phyloP scores from a whole-genome alignment of 2,797 vertebrate species.

The Sylvilagus floridanus region DNA sequence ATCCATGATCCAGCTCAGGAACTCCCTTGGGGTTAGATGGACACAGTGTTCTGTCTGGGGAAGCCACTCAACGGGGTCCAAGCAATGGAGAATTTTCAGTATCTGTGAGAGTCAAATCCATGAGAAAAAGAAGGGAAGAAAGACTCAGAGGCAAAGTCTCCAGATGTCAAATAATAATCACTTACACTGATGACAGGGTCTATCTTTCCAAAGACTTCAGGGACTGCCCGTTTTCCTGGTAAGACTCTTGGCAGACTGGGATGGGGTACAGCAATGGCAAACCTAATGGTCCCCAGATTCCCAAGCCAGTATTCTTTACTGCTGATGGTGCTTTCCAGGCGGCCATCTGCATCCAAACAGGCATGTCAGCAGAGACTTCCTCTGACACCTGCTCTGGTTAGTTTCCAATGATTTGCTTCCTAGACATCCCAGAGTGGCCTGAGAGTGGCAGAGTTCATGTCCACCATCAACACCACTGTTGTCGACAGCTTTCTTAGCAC shows the following conservation, averaged over 20 bases:
- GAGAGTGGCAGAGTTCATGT: background rate
- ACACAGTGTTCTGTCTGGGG: conserved; percentile 86
- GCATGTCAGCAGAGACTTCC: background rate
- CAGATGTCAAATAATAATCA: conserved; percentile 15
- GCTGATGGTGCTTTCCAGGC: background rate
- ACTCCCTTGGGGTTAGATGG: conserved; percentile 87
- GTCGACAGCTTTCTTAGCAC: background rate
- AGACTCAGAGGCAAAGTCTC: conserved; percentile 1
- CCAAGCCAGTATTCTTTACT: background rate
- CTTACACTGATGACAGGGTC: background rate
- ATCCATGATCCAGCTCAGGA: conserved; percentile 91
- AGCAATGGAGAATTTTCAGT: conserved; percentile 89
- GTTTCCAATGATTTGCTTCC: background rate
- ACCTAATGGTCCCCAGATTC: background rate
- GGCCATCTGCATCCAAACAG: background rate
- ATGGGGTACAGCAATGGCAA: background rate
- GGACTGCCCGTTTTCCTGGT: background rate
- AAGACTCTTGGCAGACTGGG: conserved; percentile 5
- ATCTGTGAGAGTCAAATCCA: conserved; percentile 87
- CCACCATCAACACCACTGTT: background rate
- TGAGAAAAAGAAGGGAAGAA: background rate
- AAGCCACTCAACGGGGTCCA: conserved; percentile 88
- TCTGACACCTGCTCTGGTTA: background rate
- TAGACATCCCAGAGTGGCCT: background rate
- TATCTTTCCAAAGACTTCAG: conserved; percentile 30